Evolutionary conservation across 1,140 invertebrate genomes (phyloP).

Genomic region (Nymphalis io): DNA sequence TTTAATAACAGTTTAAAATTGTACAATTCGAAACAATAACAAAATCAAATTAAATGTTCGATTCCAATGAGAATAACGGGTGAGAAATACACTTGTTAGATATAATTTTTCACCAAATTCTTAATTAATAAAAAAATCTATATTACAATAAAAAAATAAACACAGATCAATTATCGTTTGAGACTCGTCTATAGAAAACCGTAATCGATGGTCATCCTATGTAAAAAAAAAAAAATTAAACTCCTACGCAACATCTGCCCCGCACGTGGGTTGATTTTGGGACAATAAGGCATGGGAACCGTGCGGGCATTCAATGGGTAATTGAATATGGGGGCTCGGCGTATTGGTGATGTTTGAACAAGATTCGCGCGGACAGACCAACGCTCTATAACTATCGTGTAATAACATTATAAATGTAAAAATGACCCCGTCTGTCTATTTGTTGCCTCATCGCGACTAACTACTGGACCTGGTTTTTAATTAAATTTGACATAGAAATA

Average conservation of each 20-base stretch:
- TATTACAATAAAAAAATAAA: no score
- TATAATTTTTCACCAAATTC: no score
- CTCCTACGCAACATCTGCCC: conserved; percentile 49
- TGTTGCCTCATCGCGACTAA: neutral
- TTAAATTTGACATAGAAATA: neutral
- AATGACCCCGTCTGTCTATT: no score
- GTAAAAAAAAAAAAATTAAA: conserved; percentile 41
- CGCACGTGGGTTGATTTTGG: conserved; percentile 53
- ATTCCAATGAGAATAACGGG: no score
- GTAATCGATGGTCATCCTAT: conserved; percentile 33
- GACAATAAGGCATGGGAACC: conserved; percentile 52
- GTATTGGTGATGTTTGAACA: conserved; percentile 6
- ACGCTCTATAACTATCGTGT: neutral
- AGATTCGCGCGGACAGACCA: neutral
- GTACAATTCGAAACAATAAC: no score
- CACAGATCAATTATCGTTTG: no score
- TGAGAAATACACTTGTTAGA: no score
- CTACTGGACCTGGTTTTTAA: neutral
- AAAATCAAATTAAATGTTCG: no score
- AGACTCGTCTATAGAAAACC: neutral
- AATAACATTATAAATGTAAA: neutral
- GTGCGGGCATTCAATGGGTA: conserved; percentile 48
- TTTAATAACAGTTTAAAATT: no score
- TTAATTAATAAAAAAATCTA: no score
- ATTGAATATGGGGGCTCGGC: conserved; percentile 38